A percentile compares a stretch with the other conserved stretches of the same genome.
Evolutionary conservation across 2,797 vertebrate species (phyloP).

Genomic region (Kryptopterus vitreolus): DNA sequence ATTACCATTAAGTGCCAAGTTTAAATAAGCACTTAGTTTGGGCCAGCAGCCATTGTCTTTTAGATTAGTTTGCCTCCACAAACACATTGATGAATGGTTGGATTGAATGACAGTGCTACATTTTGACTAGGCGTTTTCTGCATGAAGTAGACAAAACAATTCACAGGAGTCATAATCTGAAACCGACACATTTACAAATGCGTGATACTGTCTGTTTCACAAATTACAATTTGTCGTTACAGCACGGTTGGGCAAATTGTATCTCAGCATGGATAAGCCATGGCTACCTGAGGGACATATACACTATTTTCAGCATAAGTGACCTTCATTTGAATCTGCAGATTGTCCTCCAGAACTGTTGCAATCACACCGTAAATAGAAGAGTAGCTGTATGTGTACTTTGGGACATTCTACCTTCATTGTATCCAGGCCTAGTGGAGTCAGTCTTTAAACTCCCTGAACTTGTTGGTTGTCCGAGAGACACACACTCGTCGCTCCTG

Average conservation of each 20-base stretch:
- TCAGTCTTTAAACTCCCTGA: not conserved
- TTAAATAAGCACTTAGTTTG: conserved; percentile 28
- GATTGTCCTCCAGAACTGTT: conserved; percentile 38
- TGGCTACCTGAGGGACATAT: conserved; percentile 31
- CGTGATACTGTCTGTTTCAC: not conserved
- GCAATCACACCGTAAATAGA: conserved; percentile 45
- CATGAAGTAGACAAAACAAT: no score
- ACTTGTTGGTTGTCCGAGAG: not conserved
- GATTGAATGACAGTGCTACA: not conserved
- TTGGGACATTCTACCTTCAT: conserved; percentile 4
- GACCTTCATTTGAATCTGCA: conserved; percentile 45
- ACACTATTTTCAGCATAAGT: conserved; percentile 40
- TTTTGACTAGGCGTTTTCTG: not conserved
- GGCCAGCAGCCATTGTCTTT: not conserved
- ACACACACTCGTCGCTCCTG: not conserved
- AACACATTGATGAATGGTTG: not conserved
- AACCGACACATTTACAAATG: not conserved
- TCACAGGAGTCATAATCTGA: not conserved
- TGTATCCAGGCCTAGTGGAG: conserved; percentile 7
- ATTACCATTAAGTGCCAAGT: conserved; percentile 27
- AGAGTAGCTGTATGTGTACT: not conserved
- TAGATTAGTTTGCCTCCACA: not conserved
- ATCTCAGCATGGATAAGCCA: conserved; percentile 18
- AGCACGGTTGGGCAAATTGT: not conserved
- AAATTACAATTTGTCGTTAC: not conserved